A percentile compares a stretch with the other conserved stretches of the same genome.
Conservation (phyloP, 2,797 vertebrate genomes). For the Pseudochromis fuscus region DNA sequence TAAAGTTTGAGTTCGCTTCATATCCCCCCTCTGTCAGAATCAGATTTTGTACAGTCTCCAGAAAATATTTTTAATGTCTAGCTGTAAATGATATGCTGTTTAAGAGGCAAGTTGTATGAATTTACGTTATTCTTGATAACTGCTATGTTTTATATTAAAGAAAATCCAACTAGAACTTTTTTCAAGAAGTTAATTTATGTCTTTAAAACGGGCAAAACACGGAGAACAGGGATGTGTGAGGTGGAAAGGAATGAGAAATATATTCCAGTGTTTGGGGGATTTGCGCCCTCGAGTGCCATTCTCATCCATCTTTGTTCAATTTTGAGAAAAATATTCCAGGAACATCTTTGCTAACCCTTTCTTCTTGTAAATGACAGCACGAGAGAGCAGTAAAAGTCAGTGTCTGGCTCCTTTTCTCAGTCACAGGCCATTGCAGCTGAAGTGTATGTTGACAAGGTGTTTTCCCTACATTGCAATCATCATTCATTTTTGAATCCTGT, state of each 20-base stretch:
- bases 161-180: constrained; percentile 38
- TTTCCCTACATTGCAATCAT: background rate
- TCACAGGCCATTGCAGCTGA: constrained; percentile 5
- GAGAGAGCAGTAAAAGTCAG: constrained; percentile 13
- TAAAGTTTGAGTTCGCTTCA: constrained; percentile 11
- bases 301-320: constrained; percentile 26
- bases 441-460: constrained; percentile 4
- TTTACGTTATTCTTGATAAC: constrained; percentile 69
- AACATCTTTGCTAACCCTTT: constrained; percentile 46
- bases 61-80: constrained; percentile 57
- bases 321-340: constrained; percentile 28
- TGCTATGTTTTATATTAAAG: constrained; percentile 74
- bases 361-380: constrained; percentile 36
- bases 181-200: constrained; percentile 3
- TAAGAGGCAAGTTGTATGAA: constrained; percentile 54
- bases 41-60: constrained; percentile 54
- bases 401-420: constrained; percentile 19
- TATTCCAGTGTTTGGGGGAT: constrained; percentile 38
- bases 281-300: constrained; percentile 51
- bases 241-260: constrained; percentile 26
- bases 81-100: constrained; percentile 72
- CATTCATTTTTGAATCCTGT: background rate
- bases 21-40: constrained; percentile 44
- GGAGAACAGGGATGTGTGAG: constrained; percentile 13
- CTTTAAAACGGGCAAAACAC: background rate